These are phyloP conservation scores for Dasysyrphus albostriatus DNA, from an alignment of 2,888 invertebrate genomes.

Conservation along the genomic window DNA sequence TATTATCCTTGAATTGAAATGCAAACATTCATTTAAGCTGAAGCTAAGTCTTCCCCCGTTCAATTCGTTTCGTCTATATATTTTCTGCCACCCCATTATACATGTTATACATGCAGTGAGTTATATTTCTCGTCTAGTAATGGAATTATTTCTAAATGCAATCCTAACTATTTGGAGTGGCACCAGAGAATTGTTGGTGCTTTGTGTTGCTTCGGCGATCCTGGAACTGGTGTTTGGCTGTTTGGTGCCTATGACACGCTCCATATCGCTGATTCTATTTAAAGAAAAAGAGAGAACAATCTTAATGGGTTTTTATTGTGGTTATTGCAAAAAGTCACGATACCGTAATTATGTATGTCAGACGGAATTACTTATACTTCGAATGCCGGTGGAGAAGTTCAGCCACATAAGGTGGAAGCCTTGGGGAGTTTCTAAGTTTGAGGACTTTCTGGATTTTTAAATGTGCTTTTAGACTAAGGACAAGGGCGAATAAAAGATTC, in stretches of 20 bases:
- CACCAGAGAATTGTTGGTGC: not conserved
- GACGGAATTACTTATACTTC: conserved; percentile 58
- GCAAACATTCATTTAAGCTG: conserved; percentile 67
- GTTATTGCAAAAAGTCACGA: conserved; percentile 74
- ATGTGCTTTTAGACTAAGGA: conserved; percentile 23
- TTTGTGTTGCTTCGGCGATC: not conserved
- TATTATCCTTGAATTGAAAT: conserved; percentile 71
- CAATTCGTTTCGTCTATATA: not conserved
- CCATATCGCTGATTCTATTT: conserved; percentile 55
- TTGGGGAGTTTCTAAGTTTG: not conserved
- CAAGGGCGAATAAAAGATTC: conserved; percentile 27
- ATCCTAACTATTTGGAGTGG: conserved; percentile 64
- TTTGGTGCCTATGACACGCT: conserved; percentile 58
- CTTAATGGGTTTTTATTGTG: conserved; percentile 71
- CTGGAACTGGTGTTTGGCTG: not conserved
- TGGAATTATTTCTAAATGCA: conserved; percentile 69
- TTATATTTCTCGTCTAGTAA: conserved; percentile 38
- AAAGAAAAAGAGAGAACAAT: conserved; percentile 42
- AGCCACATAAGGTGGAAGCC: not conserved
- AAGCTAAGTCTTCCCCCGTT: not conserved
- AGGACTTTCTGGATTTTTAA: not conserved
- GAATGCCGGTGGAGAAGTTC: conserved; percentile 18
- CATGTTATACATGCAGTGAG: not conserved
- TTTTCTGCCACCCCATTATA: not conserved
- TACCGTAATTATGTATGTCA: conserved; percentile 66